A percentile compares a stretch with the other conserved stretches of the same genome.
These are phyloP conservation scores for Tamandua tetradactyla DNA, from an alignment of 2,797 vertebrate species.

Conservation along the genomic window DNA sequence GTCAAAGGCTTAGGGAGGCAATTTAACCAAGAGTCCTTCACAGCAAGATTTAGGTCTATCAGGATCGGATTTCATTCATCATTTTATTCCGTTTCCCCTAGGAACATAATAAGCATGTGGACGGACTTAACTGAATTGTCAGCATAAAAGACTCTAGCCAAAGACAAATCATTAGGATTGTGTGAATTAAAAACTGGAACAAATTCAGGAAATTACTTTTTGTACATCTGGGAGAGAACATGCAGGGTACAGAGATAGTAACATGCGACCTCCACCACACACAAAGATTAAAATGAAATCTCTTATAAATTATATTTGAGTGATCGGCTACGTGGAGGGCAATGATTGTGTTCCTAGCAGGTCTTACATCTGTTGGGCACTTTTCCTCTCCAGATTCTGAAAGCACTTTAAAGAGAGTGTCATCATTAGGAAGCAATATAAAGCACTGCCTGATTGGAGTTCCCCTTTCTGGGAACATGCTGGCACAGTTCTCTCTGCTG, in stretches of 20 bases:
- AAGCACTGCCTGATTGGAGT: background rate
- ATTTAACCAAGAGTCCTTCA: background rate
- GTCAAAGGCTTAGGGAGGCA: background rate
- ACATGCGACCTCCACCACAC: background rate
- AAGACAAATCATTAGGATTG: constrained; percentile 17
- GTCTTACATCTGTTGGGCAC: background rate
- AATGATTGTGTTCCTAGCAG: background rate
- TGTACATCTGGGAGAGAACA: background rate
- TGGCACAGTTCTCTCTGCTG: background rate
- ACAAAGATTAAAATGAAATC: background rate
- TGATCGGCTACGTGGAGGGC: background rate
- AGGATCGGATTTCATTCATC: background rate
- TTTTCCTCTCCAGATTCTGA: background rate
- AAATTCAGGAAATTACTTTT: background rate
- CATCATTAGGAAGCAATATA: background rate
- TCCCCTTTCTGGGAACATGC: background rate
- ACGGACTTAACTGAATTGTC: constrained; percentile 5
- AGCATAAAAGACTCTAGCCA: constrained; percentile 21
- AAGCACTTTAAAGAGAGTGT: constrained; percentile 6
- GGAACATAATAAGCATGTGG: background rate
- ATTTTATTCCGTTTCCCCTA: background rate
- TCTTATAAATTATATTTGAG: constrained; percentile 1
- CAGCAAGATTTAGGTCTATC: background rate
- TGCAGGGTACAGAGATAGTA: background rate
- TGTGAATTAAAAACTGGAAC: constrained; percentile 3